Percentiles rank a stretch among this genome's conserved stretches.
Evolutionary conservation across 2,113 vertebrate genomes (phyloP).

Genomic region (Mungos mungo): DNA sequence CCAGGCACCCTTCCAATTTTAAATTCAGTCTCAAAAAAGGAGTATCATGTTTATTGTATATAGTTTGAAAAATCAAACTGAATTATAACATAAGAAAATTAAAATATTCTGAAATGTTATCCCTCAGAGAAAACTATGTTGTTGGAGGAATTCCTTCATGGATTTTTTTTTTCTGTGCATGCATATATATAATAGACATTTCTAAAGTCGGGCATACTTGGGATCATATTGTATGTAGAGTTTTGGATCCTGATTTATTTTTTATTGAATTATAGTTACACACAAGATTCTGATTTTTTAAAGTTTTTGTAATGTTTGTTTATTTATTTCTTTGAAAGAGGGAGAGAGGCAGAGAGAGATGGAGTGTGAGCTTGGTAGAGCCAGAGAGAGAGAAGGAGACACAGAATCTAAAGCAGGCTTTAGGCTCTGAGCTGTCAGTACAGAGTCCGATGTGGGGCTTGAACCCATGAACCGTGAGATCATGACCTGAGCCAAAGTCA

Average conservation of each 20-base stretch:
- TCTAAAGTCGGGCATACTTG: neutral
- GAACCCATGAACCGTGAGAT: too few species aligned
- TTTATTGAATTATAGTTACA: neutral
- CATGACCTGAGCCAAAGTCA: too few species aligned
- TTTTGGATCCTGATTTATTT: neutral
- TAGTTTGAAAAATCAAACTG: constrained; percentile 30
- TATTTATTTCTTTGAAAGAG: too few species aligned
- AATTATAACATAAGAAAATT: neutral
- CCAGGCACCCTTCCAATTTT: neutral
- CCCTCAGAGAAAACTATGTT: neutral
- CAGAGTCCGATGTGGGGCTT: too few species aligned
- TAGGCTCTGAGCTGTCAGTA: too few species aligned
- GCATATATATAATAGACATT: neutral
- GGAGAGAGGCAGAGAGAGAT: too few species aligned
- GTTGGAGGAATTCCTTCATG: neutral
- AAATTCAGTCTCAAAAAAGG: neutral
- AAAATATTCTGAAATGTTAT: neutral
- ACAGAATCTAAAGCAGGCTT: too few species aligned
- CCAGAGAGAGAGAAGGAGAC: too few species aligned
- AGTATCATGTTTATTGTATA: neutral
- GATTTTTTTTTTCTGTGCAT: neutral
- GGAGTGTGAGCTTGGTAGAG: too few species aligned
- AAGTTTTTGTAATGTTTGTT: neutral
- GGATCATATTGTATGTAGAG: neutral
- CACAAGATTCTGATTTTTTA: neutral